These are phyloP conservation scores for Rhea pennata DNA, from an alignment of 2,113 vertebrate genomes.

Conservation along the genomic window DNA sequence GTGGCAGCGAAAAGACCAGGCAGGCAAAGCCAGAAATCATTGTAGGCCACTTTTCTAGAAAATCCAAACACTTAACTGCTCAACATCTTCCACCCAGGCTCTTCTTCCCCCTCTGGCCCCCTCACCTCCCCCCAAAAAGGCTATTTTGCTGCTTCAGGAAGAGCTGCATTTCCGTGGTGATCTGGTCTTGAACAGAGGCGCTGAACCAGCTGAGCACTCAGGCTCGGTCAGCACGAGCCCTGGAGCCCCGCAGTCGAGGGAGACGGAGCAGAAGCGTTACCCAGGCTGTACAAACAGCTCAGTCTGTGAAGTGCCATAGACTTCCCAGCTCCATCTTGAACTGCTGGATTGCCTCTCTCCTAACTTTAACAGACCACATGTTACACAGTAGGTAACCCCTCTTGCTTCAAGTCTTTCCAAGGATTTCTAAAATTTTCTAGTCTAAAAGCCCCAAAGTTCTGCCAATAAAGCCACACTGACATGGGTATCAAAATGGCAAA, in stretches of 20 bases:
- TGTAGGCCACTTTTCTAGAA: background rate
- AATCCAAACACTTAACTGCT: background rate
- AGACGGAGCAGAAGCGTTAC: background rate
- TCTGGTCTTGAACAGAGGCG: background rate
- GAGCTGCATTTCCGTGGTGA: background rate
- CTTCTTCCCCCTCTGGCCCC: background rate
- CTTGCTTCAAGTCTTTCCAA: background rate
- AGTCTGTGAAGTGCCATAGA: background rate
- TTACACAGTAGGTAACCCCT: background rate
- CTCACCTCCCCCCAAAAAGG: background rate
- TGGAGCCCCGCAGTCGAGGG: background rate
- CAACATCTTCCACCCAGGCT: background rate
- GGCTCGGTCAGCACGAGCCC: background rate
- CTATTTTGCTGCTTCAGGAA: background rate
- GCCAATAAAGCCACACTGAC: background rate
- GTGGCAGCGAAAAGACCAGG: background rate
- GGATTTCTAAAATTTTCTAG: background rate
- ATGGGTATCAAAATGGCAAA: background rate
- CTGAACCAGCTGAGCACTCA: background rate
- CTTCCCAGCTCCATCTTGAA: background rate
- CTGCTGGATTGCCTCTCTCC: background rate
- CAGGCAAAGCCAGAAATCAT: background rate
- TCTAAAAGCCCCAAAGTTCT: background rate
- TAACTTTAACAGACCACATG: fast-evolving
- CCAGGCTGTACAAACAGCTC: background rate